Conservation (phyloP, 2,113 vertebrate species). For the Kryptolebias marmoratus region DNA sequence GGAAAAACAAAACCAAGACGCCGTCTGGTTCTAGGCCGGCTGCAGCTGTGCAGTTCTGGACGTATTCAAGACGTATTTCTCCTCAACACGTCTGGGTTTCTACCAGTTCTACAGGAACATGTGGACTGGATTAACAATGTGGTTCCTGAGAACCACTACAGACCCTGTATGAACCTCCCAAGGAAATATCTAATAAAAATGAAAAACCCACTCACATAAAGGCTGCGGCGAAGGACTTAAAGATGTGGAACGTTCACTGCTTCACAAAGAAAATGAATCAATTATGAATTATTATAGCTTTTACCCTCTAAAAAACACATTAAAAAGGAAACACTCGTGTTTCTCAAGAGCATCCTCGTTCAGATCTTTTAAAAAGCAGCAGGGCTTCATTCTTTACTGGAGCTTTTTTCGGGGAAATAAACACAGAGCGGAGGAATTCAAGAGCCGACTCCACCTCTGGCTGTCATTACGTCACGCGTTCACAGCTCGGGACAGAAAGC, state of each 20-base stretch:
- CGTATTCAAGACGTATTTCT: neutral
- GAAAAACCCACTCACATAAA: neutral
- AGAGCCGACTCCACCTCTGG: slow-evolving; percentile 50
- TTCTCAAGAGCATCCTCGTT: neutral
- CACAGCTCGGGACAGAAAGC: slow-evolving; percentile 48
- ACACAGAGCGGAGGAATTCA: slow-evolving; percentile 54
- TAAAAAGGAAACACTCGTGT: neutral
- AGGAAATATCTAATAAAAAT: slow-evolving; percentile 34
- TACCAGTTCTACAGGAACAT: slow-evolving; percentile 18
- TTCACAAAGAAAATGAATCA: no score
- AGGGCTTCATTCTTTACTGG: slow-evolving; percentile 23
- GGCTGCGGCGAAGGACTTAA: neutral
- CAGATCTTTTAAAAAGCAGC: neutral
- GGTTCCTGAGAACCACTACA: slow-evolving; percentile 22
- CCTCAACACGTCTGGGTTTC: neutral
- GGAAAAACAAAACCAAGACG: no score
- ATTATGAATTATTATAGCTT: no score
- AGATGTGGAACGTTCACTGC: neutral
- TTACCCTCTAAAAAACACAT: no score
- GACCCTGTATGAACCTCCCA: neutral
- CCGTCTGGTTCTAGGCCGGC: no score
- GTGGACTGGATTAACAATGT: slow-evolving; percentile 23
- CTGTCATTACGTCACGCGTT: slow-evolving; percentile 57
- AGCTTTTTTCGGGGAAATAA: slow-evolving; percentile 53
- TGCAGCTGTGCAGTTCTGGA: no score